These are phyloP conservation scores for Thymelicus lineola DNA, from an alignment of 2,888 invertebrate genomes.

Conservation along the genomic window DNA sequence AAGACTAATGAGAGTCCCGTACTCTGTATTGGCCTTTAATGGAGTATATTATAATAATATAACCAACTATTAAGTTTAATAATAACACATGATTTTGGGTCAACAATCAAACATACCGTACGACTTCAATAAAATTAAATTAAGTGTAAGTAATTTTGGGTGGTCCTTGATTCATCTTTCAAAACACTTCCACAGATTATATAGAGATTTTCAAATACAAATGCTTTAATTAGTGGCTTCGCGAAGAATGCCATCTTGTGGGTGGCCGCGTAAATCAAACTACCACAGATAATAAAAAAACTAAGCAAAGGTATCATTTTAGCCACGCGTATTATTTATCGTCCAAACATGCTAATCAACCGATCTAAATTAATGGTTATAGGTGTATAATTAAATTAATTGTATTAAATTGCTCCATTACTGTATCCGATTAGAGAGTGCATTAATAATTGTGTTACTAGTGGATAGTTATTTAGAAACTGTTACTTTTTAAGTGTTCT, in stretches of 20 bases:
- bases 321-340: conserved; percentile 48
- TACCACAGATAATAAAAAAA: conserved; percentile 48
- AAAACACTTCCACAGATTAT: too few species aligned
- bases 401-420: conserved; percentile 38
- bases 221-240: conserved; percentile 19
- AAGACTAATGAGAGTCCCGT: too few species aligned
- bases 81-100: too few species aligned
- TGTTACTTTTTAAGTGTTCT: neutral
- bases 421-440: neutral
- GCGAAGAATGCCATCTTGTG: conserved; percentile 34
- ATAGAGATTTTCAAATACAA: neutral
- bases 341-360: conserved; percentile 48
- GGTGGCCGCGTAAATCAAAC: conserved; percentile 58
- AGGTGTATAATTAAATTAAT: conserved; percentile 47
- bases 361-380: conserved; percentile 32
- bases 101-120: too few species aligned
- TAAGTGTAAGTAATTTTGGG: too few species aligned
- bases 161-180: too few species aligned
- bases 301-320: conserved; percentile 7
- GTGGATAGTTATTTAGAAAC: conserved; percentile 3
- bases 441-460: neutral
- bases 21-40: too few species aligned
- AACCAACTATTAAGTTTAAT: too few species aligned
- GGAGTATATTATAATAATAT: too few species aligned
- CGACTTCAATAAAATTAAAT: too few species aligned